phyloP scores from a whole-genome alignment of 2,113 vertebrate species.

The Salminus brasiliensis region DNA sequence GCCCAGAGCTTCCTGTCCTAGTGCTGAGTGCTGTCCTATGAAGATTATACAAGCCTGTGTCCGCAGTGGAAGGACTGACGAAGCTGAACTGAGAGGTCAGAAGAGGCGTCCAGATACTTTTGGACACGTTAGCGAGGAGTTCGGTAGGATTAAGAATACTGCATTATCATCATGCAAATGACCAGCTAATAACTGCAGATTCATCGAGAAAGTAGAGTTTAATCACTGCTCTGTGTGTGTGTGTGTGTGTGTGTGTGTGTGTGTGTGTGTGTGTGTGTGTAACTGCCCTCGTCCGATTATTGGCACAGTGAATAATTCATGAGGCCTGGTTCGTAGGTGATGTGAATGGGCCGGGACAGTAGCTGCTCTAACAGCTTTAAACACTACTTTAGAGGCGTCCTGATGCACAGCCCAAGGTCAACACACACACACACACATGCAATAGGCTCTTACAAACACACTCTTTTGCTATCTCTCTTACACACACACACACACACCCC shows the following conservation, averaged over 20 bases:
- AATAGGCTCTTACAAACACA: neutral
- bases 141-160: no score
- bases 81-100: no score
- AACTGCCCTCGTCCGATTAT: neutral
- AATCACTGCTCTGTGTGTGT: neutral
- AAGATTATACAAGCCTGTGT: no score
- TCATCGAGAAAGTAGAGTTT: neutral
- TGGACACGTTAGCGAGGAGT: no score
- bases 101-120: no score
- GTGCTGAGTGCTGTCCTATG: no score
- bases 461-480: neutral
- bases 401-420: slow-evolving; percentile 67
- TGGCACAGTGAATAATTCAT: slow-evolving; percentile 34
- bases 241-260: neutral
- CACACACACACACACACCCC: neutral
- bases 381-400: slow-evolving; percentile 54
- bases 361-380: slow-evolving; percentile 17
- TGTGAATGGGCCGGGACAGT: neutral
- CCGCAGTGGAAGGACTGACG: no score
- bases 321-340: neutral
- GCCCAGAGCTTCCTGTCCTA: no score
- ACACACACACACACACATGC: slow-evolving; percentile 55
- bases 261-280: neutral
- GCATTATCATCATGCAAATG: no score
- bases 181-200: no score